These are phyloP conservation scores for Drosophila pseudotakahashii DNA, from an alignment of 2,888 invertebrate species.

Conservation along the genomic window DNA sequence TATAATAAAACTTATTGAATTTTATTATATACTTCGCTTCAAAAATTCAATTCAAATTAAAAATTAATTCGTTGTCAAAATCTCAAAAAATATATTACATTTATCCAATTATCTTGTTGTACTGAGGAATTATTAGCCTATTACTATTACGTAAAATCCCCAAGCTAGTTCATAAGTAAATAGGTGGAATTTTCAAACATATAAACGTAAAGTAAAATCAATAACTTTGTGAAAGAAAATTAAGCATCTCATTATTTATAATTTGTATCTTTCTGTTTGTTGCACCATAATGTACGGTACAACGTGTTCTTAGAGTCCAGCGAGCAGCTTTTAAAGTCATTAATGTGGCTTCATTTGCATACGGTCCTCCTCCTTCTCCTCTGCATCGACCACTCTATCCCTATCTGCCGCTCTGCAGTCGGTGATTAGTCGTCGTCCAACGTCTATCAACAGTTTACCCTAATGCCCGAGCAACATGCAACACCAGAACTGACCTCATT, in stretches of 20 bases:
- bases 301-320: conserved; percentile 3
- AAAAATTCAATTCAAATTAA: too few species aligned
- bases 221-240: not conserved
- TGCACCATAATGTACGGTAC: not conserved
- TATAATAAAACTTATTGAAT: too few species aligned
- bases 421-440: conserved; percentile 69
- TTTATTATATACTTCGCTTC: too few species aligned
- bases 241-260: not conserved
- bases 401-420: conserved; percentile 26
- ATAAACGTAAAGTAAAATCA: not conserved
- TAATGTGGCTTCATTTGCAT: conserved; percentile 72
- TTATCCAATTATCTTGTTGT: too few species aligned
- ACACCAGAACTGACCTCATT: conserved; percentile 71
- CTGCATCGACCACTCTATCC: conserved; percentile 18
- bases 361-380: conserved; percentile 39
- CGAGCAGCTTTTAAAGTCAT: conserved; percentile 57
- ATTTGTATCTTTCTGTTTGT: conserved; percentile 10
- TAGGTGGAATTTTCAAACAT: not conserved
- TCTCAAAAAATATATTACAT: too few species aligned
- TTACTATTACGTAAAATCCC: too few species aligned
- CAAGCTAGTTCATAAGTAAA: too few species aligned
- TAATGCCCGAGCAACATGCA: conserved; percentile 74
- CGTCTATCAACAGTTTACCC: conserved; percentile 74
- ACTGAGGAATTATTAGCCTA: too few species aligned
- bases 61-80: too few species aligned